Evolutionary conservation across 2,797 vertebrate genomes (phyloP), one percentile per base, ranked within the genome.

Genomic region (Schizopygopsis pylzovi): DNA sequence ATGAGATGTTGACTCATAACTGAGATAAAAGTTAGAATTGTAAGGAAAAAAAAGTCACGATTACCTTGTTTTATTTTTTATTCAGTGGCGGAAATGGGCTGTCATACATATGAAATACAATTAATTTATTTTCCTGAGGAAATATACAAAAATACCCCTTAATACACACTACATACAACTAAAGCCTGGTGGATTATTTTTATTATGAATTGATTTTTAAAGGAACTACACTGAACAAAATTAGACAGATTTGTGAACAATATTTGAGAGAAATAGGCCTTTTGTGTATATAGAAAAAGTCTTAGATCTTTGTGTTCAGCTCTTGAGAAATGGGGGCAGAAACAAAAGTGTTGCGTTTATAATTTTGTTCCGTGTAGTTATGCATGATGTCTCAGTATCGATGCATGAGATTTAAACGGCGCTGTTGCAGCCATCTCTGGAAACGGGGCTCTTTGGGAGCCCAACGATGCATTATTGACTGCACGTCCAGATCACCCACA

Each of bases 401-500:
- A 82, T 56, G 71, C 71, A 61, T 45, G 71, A 81, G 79, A 82
- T 86, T 87, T 85, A 83, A 85, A 61, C 56, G 43, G 67, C 81
- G 3, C 81, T 37, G 41, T 83, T 85, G 79, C 70, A 75, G 45
- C 25, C 47, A 49, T 80, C 18, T 68, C 82, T 33, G 65, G 79
- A 63, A 78, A 84, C 41, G 13, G 75, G 76, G 71, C 45, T 65
- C 79, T 79, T 56, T 87, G 85, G 76, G 87, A 86, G 54, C 52
- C 76, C 78, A 76, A 82, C 87, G 77, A 47, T 52, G 76, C 10
- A 79, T 86, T 82, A 79, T 78, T 61, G 81, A 82, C 83, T 47
- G 43, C 65, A 54, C 79, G 71, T 88, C 77, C 84, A 83, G 84
- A 88, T 90, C 86, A 77, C 86, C 85, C 88, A 88, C 88, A 87